A percentile compares a stretch with the other conserved stretches of the same genome.
Conservation (phyloP, 2,888 invertebrate genomes). For the Oegoconia quadripuncta region DNA sequence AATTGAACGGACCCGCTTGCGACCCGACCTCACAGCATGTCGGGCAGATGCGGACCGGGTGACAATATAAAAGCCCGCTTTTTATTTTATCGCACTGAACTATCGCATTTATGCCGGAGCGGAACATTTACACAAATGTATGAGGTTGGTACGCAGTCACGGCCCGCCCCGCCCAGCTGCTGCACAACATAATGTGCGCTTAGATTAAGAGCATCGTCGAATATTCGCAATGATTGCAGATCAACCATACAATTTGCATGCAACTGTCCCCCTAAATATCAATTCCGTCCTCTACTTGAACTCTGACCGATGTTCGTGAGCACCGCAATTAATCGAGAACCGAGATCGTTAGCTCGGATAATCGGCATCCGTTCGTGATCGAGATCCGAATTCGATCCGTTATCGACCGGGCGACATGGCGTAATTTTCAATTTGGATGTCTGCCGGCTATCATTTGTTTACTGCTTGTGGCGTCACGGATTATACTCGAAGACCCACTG, state of each 20-base stretch:
- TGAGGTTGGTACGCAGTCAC: no score
- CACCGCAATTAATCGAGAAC: conserved; percentile 40
- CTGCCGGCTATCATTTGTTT: conserved; percentile 16
- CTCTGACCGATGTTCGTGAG: conserved; percentile 41
- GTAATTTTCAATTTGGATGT: conserved; percentile 34
- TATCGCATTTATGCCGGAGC: no score
- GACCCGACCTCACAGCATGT: no score
- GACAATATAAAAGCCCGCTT: no score
- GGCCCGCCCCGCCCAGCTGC: no score
- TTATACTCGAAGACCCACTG: not conserved
- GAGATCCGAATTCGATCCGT: conserved; percentile 34
- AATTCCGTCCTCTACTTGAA: conserved; percentile 19
- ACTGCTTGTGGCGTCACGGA: not conserved
- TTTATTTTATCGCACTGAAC: no score
- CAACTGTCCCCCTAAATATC: conserved; percentile 14
- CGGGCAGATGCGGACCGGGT: no score
- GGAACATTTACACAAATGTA: no score
- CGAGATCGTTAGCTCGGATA: conserved; percentile 21
- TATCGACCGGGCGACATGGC: conserved; percentile 38
- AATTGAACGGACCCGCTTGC: no score
- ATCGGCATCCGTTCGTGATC: conserved; percentile 40
- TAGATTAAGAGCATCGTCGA: no score
- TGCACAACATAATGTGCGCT: no score
- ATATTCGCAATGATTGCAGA: not conserved
- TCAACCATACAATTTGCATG: conserved; percentile 3